Conservation (phyloP, 2,797 vertebrate species). For the Pterois miles region DNA sequence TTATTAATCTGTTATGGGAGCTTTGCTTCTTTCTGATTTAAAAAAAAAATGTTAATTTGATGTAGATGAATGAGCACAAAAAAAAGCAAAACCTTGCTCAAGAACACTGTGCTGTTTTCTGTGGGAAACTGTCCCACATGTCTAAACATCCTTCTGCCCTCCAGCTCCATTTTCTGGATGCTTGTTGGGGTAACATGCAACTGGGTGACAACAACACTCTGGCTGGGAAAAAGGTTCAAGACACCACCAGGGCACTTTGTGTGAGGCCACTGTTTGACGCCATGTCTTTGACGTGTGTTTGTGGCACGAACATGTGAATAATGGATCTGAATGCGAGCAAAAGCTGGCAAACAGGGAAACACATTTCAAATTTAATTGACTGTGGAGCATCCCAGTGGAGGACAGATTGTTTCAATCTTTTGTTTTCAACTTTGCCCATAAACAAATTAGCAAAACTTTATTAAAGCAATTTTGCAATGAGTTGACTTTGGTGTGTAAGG, state of each 20-base stretch:
- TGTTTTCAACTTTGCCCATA: constrained; percentile 10
- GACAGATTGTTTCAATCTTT: constrained; percentile 30
- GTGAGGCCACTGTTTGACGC: constrained; percentile 28
- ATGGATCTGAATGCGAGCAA: constrained; percentile 18
- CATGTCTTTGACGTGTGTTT: constrained; percentile 23
- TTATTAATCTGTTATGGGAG: neutral
- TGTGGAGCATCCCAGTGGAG: neutral
- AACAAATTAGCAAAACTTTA: constrained; percentile 6
- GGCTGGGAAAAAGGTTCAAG: constrained; percentile 13
- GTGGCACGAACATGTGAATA: constrained; percentile 17
- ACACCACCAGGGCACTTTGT: constrained; percentile 25
- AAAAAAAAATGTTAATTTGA: neutral
- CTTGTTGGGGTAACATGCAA: constrained; percentile 29
- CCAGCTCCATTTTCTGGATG: constrained; percentile 14
- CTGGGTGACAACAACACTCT: constrained; percentile 21
- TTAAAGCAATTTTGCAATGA: constrained; percentile 12
- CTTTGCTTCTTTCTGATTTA: neutral
- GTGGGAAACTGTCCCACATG: constrained; percentile 5
- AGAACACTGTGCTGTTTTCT: neutral
- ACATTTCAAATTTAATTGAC: constrained; percentile 1
- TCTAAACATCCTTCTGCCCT: constrained; percentile 19
- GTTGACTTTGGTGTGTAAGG: neutral
- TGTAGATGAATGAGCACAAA: neutral
- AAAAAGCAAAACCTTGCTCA: neutral
- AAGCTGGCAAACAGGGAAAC: constrained; percentile 10